A percentile compares a stretch with the other conserved stretches of the same genome.
phyloP scores from a whole-genome alignment of 2,797 vertebrate species.

The Malurus splendens region DNA sequence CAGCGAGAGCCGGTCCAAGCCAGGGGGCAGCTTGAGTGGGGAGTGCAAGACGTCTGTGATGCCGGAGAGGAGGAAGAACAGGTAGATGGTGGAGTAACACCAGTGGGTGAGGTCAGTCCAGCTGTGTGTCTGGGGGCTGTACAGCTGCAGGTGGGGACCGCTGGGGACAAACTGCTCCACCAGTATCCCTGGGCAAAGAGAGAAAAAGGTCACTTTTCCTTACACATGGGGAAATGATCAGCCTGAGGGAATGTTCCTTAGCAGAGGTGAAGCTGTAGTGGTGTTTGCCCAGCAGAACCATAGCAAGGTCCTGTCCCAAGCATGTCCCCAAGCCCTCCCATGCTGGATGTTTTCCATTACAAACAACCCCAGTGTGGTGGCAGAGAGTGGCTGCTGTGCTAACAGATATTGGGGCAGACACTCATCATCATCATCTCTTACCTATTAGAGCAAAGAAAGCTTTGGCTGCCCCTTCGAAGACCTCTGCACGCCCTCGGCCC shows the following conservation, averaged over 20 bases:
- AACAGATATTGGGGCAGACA: background rate
- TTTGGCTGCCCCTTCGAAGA: constrained; percentile 77
- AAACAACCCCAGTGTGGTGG: rapidly evolving
- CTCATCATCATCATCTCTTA: constrained; percentile 34
- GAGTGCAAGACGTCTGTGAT: constrained; percentile 64
- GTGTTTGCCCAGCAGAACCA: rapidly evolving
- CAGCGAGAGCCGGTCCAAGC: constrained; percentile 77
- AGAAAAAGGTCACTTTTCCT: background rate
- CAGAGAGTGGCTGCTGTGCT: background rate
- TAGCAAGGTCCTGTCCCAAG: background rate
- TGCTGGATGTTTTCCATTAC: background rate
- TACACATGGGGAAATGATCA: background rate
- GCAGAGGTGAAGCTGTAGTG: rapidly evolving
- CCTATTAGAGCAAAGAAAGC: constrained; percentile 80
- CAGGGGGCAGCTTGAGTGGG: constrained; percentile 65
- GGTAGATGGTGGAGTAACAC: constrained; percentile 93
- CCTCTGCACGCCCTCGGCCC: constrained; percentile 61
- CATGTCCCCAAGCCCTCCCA: no score
- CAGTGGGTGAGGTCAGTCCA: constrained; percentile 91
- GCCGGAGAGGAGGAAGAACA: constrained; percentile 88
- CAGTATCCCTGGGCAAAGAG: constrained; percentile 78
- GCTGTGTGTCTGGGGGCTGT: background rate
- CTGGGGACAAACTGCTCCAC: constrained; percentile 89
- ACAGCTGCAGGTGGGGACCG: constrained; percentile 84
- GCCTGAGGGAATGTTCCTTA: background rate